phyloP scores from a whole-genome alignment of 2,113 vertebrate species.

The Hemiscyllium ocellatum region DNA sequence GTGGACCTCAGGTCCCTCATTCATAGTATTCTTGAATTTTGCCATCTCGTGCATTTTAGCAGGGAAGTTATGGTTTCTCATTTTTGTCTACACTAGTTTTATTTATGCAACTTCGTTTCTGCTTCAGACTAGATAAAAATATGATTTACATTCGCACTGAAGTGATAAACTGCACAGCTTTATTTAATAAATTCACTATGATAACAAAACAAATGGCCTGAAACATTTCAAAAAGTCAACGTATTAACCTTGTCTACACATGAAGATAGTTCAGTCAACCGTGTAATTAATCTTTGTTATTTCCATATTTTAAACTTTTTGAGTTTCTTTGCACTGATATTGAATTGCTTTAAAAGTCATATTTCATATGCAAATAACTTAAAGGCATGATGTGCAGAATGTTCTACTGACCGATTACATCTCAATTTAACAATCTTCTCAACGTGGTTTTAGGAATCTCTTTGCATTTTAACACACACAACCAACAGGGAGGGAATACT shows the following conservation, averaged over 20 bases:
- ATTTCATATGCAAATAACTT: not conserved
- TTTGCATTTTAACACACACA: not conserved
- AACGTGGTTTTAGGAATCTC: not conserved
- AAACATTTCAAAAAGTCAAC: not conserved
- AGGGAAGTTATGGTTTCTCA: not conserved
- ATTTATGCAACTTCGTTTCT: not conserved
- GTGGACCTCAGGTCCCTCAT: not conserved
- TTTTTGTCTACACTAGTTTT: not conserved
- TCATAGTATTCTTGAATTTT: not conserved
- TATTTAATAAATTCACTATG: not conserved
- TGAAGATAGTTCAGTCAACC: not conserved
- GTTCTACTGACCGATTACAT: not conserved
- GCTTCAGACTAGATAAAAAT: not conserved
- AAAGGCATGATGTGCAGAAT: not conserved
- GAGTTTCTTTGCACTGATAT: not conserved
- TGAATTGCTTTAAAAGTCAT: not conserved
- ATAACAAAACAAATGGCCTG: constrained; percentile 12
- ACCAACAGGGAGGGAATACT: not conserved
- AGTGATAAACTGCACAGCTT: constrained; percentile 10
- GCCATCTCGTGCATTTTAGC: not conserved
- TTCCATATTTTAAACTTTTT: constrained; percentile 4
- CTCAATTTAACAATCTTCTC: not conserved
- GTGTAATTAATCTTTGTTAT: not conserved
- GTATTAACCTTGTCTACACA: constrained; percentile 24
- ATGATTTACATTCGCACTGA: not conserved